Evolutionary conservation across 1,140 invertebrate genomes (phyloP).

Genomic region (Oppia nitens): DNA sequence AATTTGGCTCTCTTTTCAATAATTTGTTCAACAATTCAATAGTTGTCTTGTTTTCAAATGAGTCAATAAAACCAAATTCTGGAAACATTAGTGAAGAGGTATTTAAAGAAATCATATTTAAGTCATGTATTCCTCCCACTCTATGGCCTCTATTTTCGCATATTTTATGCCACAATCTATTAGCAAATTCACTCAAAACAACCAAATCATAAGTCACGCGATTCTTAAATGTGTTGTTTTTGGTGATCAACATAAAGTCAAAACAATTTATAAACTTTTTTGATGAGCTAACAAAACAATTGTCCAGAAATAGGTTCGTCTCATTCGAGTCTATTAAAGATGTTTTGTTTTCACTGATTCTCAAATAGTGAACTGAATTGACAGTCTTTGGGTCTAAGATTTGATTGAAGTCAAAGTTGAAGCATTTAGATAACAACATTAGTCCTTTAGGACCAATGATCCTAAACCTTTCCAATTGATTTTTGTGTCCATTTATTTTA

Average conservation of each 20-base stretch:
- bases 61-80: conserved; percentile 12
- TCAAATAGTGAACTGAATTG: neutral
- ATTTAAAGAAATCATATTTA: conserved; percentile 8
- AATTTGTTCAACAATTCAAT: neutral
- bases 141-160: conserved; percentile 9
- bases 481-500: neutral
- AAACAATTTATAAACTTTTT: neutral
- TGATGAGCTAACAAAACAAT: neutral
- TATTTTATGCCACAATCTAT: conserved; percentile 9
- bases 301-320: neutral
- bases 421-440: neutral
- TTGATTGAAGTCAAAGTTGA: neutral
- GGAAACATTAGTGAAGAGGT: neutral
- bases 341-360: neutral
- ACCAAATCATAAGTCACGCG: neutral
- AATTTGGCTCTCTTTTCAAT: neutral
- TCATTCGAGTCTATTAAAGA: neutral
- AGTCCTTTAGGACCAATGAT: neutral
- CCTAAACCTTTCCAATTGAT: neutral
- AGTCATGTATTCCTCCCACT: conserved; percentile 14
- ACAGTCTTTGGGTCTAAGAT: neutral
- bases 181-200: neutral
- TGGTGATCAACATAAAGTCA: neutral
- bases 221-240: neutral
- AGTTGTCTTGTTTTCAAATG: neutral